A percentile compares a stretch with the other conserved stretches of the same genome.
Evolutionary conservation across 2,113 vertebrate genomes (phyloP).

Genomic region (Empidonax alnorum): DNA sequence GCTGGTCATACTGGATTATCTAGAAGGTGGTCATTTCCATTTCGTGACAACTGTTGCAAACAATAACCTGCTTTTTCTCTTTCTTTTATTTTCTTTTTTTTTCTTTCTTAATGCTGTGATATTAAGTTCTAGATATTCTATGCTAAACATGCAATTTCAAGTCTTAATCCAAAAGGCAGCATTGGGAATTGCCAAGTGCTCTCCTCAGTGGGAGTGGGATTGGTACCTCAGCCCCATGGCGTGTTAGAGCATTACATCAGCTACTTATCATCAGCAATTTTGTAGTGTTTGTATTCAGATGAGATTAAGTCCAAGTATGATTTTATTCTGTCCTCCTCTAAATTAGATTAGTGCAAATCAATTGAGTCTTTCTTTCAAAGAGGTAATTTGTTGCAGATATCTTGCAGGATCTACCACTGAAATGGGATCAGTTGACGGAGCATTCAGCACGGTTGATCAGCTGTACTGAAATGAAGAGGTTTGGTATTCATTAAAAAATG

Average conservation of each 20-base stretch:
- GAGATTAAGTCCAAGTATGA: slow-evolving; percentile 50
- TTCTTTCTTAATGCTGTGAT: not conserved
- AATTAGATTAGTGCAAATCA: slow-evolving; percentile 48
- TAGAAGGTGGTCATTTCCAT: not conserved
- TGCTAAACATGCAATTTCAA: slow-evolving; percentile 47
- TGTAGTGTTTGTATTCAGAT: slow-evolving; percentile 60
- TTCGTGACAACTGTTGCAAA: slow-evolving; percentile 6
- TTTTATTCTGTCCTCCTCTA: slow-evolving; percentile 23
- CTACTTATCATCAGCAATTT: slow-evolving; percentile 49
- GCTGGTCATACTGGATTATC: not conserved
- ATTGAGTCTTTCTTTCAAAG: slow-evolving; percentile 1
- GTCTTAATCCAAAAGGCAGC: slow-evolving; percentile 13
- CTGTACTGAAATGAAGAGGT: not conserved
- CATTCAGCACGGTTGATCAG: not conserved
- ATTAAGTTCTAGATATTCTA: slow-evolving; percentile 1
- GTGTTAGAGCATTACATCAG: slow-evolving; percentile 37
- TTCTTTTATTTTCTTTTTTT: not conserved
- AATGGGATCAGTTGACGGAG: not conserved
- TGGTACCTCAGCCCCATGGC: not conserved
- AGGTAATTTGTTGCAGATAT: slow-evolving; percentile 26
- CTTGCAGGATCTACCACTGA: slow-evolving; percentile 13
- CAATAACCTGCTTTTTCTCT: not conserved
- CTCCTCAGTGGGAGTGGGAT: not conserved
- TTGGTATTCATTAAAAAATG: not conserved
- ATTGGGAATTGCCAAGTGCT: not conserved